Evolutionary conservation across 2,888 invertebrate genomes (phyloP).

Genomic region (Malthinus seriepunctatus): DNA sequence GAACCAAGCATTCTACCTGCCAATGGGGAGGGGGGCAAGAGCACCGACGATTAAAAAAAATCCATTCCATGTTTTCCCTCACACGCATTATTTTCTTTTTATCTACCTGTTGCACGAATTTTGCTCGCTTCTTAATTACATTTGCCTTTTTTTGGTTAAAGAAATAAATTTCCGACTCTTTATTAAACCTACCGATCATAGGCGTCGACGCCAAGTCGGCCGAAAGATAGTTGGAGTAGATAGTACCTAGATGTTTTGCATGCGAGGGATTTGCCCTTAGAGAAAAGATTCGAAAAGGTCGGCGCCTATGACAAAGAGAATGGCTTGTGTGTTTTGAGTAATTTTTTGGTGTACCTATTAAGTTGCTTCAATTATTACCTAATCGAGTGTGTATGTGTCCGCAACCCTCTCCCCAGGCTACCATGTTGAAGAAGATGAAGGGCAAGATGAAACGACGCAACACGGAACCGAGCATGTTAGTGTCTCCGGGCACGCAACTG

Average conservation of each 20-base stretch:
- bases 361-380: slow-evolving; percentile 21
- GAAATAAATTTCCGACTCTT: too few relatives aligned
- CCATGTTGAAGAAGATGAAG: slow-evolving; percentile 99
- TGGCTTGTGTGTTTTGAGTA: slow-evolving; percentile 17
- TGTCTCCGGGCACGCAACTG: slow-evolving; percentile 57
- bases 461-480: slow-evolving; percentile 80
- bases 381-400: slow-evolving; percentile 27
- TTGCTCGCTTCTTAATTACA: slow-evolving; percentile 25
- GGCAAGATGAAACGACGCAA: slow-evolving; percentile 96
- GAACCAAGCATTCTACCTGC: slow-evolving; percentile 76
- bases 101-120: slow-evolving; percentile 23
- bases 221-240: not conserved
- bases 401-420: slow-evolving; percentile 77
- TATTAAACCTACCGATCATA: not conserved
- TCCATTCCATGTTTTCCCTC: slow-evolving; percentile 38
- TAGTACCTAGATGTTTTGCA: not conserved
- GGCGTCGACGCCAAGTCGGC: not conserved
- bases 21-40: slow-evolving; percentile 72
- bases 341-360: slow-evolving; percentile 17
- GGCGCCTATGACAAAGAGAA: slow-evolving; percentile 2
- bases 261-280: not conserved
- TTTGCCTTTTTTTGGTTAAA: slow-evolving; percentile 5
- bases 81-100: slow-evolving; percentile 3
- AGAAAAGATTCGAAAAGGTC: not conserved
- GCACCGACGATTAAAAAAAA: slow-evolving; percentile 61